phyloP scores from a whole-genome alignment of 2,113 vertebrate genomes.

The Clarias batrachus region DNA sequence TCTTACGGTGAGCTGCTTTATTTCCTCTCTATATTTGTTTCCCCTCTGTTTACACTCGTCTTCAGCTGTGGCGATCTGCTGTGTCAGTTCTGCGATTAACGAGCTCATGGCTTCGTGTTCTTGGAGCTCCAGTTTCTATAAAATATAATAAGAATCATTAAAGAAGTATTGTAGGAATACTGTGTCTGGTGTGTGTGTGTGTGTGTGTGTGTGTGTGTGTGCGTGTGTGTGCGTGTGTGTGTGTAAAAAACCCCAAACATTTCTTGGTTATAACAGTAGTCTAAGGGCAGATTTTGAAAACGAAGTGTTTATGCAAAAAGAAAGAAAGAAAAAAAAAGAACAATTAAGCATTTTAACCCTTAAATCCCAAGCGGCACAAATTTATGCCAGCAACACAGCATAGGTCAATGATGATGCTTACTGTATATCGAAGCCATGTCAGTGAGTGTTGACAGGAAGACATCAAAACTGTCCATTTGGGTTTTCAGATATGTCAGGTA shows the following conservation, averaged over 20 bases:
- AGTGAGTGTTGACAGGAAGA: too few relatives aligned
- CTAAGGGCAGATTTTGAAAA: neutral
- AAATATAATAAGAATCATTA: constrained; percentile 13
- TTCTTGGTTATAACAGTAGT: neutral
- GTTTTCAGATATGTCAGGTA: too few relatives aligned
- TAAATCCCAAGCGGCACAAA: too few relatives aligned
- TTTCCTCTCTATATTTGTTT: neutral
- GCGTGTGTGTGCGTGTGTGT: too few relatives aligned
- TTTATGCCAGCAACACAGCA: too few relatives aligned
- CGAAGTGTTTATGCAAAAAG: neutral
- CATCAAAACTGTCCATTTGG: too few relatives aligned
- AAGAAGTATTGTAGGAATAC: neutral
- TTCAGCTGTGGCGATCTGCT: constrained; percentile 21
- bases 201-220: too few relatives aligned
- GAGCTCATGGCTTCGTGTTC: constrained; percentile 38
- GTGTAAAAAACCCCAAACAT: neutral
- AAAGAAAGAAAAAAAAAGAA: too few relatives aligned
- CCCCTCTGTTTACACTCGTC: constrained; percentile 42
- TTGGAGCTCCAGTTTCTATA: constrained; percentile 45
- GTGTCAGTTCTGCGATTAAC: constrained; percentile 41
- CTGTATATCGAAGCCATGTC: too few relatives aligned
- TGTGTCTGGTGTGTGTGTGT: neutral
- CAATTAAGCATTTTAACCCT: too few relatives aligned
- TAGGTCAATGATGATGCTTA: too few relatives aligned
- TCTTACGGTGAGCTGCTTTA: constrained; percentile 24